Evolutionary conservation across 2,113 vertebrate species (phyloP).

Genomic region (Oncorhynchus tshawytscha): DNA sequence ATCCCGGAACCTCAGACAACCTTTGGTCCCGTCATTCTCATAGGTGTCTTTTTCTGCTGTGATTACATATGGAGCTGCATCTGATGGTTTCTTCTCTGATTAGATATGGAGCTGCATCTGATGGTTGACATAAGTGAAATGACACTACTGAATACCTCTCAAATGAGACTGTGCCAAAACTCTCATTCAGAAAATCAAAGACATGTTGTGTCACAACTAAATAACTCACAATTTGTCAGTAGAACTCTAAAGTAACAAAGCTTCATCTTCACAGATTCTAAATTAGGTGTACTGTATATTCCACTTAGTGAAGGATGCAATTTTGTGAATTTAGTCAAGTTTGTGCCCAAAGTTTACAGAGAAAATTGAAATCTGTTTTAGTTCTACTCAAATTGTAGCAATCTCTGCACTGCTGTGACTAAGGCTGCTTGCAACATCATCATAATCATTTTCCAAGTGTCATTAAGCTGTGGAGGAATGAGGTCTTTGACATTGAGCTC

Average conservation of each 20-base stretch:
- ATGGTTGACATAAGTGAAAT: neutral
- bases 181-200: neutral
- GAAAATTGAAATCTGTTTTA: neutral
- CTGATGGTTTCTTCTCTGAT: no score
- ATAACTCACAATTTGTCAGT: no score
- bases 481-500: constrained; percentile 6
- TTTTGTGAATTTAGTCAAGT: neutral
- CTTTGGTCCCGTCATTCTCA: neutral
- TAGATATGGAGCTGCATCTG: no score
- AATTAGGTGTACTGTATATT: neutral
- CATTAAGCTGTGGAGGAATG: neutral
- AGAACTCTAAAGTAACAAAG: no score
- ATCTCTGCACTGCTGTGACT: neutral
- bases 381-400: neutral
- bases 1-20: neutral
- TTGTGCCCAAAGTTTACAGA: neutral
- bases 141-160: neutral
- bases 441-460: constrained; percentile 3
- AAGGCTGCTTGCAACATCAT: neutral
- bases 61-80: no score
- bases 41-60: neutral
- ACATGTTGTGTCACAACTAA: no score
- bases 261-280: no score
- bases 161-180: neutral
- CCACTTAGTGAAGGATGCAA: neutral